Percentiles rank a stretch among this genome's conserved stretches.
phyloP scores from a whole-genome alignment of 2,888 invertebrate species.

The Norana najaformis region DNA sequence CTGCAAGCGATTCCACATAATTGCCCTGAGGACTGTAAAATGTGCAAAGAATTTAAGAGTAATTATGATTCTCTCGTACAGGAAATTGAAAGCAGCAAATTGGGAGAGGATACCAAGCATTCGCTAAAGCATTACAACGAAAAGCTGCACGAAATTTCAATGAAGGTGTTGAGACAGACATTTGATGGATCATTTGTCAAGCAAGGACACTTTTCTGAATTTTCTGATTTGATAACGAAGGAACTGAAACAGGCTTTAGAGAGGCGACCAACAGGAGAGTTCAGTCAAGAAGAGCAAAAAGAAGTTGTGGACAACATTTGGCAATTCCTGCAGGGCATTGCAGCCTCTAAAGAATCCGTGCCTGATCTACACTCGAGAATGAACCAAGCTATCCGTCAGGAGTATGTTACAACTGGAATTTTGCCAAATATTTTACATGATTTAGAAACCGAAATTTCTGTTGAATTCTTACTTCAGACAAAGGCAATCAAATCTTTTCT shows the following conservation, averaged over 20 bases:
- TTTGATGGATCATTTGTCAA: conserved; percentile 8
- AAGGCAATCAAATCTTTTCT: neutral
- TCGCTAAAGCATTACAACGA: neutral
- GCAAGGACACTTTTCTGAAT: neutral
- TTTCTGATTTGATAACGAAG: conserved; percentile 7
- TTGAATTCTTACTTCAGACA: neutral
- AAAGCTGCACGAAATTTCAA: neutral
- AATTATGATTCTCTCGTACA: neutral
- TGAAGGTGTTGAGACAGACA: neutral
- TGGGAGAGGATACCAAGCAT: neutral
- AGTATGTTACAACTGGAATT: neutral
- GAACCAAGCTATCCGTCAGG: neutral
- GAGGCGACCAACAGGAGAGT: neutral
- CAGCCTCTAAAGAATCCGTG: neutral
- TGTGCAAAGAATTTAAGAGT: neutral
- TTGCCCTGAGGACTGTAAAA: neutral
- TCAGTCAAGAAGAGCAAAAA: neutral
- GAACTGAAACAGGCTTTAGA: neutral
- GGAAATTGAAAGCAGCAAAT: neutral
- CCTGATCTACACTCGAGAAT: neutral
- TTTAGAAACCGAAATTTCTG: neutral
- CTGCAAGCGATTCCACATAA: neutral
- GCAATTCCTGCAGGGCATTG: neutral
- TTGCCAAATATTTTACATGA: neutral
- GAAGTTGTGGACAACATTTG: neutral